These are phyloP conservation scores for Netelia inedita DNA, from an alignment of 2,888 invertebrate species.

Conservation along the genomic window DNA sequence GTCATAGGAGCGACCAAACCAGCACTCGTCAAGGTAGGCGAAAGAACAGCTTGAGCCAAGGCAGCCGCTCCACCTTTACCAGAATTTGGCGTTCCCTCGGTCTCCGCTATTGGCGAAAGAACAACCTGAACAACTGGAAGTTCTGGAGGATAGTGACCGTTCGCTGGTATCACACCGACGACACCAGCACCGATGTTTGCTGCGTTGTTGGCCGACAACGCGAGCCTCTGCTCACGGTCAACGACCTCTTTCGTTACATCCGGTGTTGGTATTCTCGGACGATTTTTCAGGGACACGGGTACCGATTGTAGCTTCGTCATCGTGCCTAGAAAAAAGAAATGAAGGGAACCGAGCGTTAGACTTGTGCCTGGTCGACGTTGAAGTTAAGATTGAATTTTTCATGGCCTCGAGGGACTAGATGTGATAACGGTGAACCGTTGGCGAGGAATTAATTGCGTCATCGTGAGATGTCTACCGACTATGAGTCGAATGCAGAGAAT, in stretches of 20 bases:
- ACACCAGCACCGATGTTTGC: slow-evolving; percentile 87
- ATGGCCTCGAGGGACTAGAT: not conserved
- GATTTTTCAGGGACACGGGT: slow-evolving; percentile 90
- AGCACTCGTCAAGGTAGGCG: slow-evolving; percentile 87
- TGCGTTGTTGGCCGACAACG: slow-evolving; percentile 84
- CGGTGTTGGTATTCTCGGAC: slow-evolving; percentile 95
- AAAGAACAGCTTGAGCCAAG: slow-evolving; percentile 91
- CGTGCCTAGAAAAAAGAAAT: slow-evolving; percentile 85
- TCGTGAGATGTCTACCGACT: not conserved
- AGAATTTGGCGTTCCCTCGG: slow-evolving; percentile 87
- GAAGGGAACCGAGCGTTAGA: not conserved
- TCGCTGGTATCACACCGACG: slow-evolving; percentile 88
- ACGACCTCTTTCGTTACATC: slow-evolving; percentile 93
- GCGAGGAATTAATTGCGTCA: not conserved
- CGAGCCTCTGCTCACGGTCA: slow-evolving; percentile 90
- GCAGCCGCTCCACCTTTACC: slow-evolving; percentile 88
- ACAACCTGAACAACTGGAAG: slow-evolving; percentile 91
- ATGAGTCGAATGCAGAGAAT: too few species aligned
- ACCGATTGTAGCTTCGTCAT: slow-evolving; percentile 89
- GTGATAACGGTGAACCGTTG: not conserved
- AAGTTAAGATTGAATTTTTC: not conserved
- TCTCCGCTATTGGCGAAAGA: slow-evolving; percentile 93
- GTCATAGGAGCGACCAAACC: slow-evolving; percentile 85
- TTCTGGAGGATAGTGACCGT: slow-evolving; percentile 87
- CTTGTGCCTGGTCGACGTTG: not conserved